These are phyloP conservation scores for Prietella phreatophila DNA, from an alignment of 2,113 vertebrate genomes.

Conservation along the genomic window DNA sequence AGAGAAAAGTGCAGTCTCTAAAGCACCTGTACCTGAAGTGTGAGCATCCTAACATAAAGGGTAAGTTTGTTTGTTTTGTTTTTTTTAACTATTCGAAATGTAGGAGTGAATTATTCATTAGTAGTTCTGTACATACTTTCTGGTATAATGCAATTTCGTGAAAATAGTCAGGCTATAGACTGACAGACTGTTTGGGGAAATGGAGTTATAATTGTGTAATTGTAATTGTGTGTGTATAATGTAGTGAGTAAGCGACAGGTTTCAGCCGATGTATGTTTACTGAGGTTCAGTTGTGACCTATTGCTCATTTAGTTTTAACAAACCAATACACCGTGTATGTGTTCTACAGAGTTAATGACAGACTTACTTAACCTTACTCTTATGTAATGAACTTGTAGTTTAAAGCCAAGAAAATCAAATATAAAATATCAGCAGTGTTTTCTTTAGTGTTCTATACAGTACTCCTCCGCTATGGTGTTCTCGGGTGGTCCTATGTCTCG, in stretches of 20 bases:
- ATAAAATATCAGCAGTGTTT: neutral
- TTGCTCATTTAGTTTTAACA: neutral
- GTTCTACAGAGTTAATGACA: neutral
- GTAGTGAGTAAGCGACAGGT: neutral
- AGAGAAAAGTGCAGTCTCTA: neutral
- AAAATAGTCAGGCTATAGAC: neutral
- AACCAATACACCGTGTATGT: neutral
- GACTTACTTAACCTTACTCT: neutral
- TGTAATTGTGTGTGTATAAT: no score
- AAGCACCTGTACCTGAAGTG: constrained; percentile 23
- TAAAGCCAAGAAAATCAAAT: neutral
- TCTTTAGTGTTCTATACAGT: neutral
- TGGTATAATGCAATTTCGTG: neutral
- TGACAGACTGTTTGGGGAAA: neutral
- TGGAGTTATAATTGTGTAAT: neutral
- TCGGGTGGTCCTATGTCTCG: neutral
- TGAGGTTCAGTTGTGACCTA: neutral
- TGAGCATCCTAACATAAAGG: constrained; percentile 33
- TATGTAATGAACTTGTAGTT: neutral
- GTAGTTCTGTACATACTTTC: neutral
- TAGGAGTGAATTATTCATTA: neutral
- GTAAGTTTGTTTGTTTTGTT: constrained; percentile 35
- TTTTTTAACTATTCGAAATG: neutral
- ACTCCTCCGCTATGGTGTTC: neutral
- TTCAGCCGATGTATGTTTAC: neutral